Conservation (phyloP, 2,888 invertebrate genomes). For the Chalcosyrphus nemorum region DNA sequence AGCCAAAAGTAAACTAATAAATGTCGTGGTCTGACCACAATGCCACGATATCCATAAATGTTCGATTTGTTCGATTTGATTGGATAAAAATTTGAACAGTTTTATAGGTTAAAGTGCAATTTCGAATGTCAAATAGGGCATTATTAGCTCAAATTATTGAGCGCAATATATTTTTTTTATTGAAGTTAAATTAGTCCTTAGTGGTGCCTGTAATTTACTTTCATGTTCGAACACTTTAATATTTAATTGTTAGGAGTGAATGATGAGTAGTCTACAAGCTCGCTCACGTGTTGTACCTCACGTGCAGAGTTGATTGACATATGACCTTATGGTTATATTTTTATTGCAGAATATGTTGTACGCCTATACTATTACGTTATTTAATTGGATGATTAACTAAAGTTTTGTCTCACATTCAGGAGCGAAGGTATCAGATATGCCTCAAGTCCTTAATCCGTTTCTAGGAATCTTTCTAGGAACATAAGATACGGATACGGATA, state of each 20-base stretch:
- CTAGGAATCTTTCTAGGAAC: no score
- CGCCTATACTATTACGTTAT: no score
- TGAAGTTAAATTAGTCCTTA: no score
- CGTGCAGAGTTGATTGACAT: background rate
- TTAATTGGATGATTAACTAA: no score
- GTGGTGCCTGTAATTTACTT: background rate
- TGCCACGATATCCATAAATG: background rate
- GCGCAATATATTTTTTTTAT: no score
- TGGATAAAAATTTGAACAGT: background rate
- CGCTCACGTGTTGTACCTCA: background rate
- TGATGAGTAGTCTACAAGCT: background rate
- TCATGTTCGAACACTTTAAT: background rate
- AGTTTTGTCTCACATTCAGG: no score
- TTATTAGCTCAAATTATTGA: background rate
- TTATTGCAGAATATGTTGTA: background rate
- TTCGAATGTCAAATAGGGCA: background rate
- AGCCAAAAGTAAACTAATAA: conserved; percentile 1
- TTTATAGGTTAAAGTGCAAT: background rate
- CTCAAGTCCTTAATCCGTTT: no score
- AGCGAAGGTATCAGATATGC: no score
- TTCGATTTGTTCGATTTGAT: background rate
- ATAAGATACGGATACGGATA: no score
- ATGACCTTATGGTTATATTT: background rate
- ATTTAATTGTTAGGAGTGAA: background rate
- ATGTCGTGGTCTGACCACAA: background rate